phyloP scores from a whole-genome alignment of 2,113 vertebrate genomes.

The Mugil cephalus region DNA sequence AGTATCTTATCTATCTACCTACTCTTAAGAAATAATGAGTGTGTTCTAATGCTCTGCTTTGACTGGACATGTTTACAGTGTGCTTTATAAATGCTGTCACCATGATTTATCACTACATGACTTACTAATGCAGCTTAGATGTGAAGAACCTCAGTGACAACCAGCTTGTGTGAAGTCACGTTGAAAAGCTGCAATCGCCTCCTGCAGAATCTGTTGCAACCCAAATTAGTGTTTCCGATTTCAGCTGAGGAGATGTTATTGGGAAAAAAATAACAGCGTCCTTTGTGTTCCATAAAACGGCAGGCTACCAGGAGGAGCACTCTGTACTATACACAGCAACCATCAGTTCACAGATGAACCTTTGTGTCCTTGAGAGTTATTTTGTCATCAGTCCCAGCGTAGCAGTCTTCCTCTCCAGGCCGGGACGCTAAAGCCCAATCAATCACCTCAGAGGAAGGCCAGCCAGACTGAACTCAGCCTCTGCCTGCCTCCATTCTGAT shows the following conservation, averaged over 20 bases:
- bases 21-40: too few relatives aligned
- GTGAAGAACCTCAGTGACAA: background rate
- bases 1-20: too few relatives aligned
- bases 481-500: constrained; percentile 55
- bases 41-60: too few relatives aligned
- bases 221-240: background rate
- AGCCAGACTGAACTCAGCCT: constrained; percentile 47
- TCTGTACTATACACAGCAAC: background rate
- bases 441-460: constrained; percentile 54
- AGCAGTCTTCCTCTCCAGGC: constrained; percentile 22
- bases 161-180: background rate
- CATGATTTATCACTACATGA: too few relatives aligned
- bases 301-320: background rate
- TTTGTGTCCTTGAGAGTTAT: constrained; percentile 51
- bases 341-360: constrained; percentile 33
- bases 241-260: background rate
- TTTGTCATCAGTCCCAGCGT: constrained; percentile 29
- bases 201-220: background rate
- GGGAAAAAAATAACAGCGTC: background rate
- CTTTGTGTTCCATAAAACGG: background rate
- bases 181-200: background rate
- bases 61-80: too few relatives aligned
- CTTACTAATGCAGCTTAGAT: background rate
- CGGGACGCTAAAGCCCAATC: constrained; percentile 42
- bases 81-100: too few relatives aligned